Percentiles rank a stretch among this genome's conserved stretches.
These are phyloP conservation scores for Oxyura jamaicensis DNA, from an alignment of 2,113 vertebrate genomes.

Conservation along the genomic window DNA sequence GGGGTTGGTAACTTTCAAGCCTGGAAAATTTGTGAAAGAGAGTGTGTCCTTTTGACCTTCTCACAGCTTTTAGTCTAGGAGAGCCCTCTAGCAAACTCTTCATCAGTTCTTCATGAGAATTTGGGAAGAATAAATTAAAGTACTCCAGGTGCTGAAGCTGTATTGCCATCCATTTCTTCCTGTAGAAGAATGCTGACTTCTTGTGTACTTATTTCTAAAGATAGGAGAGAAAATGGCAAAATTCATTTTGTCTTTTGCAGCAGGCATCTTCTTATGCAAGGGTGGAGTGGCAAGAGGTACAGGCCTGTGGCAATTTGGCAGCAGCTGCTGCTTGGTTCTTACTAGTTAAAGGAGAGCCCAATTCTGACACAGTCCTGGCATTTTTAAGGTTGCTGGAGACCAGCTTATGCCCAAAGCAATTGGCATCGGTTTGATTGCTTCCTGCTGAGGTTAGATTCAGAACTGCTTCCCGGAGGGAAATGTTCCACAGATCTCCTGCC, in stretches of 20 bases:
- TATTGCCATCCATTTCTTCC: neutral
- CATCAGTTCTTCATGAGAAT: neutral
- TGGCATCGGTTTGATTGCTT: neutral
- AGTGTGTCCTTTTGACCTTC: neutral
- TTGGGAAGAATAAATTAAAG: neutral
- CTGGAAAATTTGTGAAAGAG: neutral
- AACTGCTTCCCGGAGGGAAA: neutral
- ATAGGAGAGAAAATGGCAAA: neutral
- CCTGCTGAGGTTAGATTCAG: neutral
- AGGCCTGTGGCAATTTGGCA: neutral
- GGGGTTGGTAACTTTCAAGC: neutral
- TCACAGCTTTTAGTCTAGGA: neutral
- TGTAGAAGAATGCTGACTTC: neutral
- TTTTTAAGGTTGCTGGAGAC: neutral
- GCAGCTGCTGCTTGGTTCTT: neutral
- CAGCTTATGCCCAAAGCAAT: neutral
- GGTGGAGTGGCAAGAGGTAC: neutral
- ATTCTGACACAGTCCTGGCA: neutral
- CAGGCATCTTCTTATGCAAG: neutral
- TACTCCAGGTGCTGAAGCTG: neutral
- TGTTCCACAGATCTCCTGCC: neutral
- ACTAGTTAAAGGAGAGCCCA: neutral
- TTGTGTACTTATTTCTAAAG: neutral
- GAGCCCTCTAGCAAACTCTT: neutral
- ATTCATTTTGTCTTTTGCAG: neutral